phyloP scores from a whole-genome alignment of 2,113 vertebrate genomes.

The Equus przewalskii region DNA sequence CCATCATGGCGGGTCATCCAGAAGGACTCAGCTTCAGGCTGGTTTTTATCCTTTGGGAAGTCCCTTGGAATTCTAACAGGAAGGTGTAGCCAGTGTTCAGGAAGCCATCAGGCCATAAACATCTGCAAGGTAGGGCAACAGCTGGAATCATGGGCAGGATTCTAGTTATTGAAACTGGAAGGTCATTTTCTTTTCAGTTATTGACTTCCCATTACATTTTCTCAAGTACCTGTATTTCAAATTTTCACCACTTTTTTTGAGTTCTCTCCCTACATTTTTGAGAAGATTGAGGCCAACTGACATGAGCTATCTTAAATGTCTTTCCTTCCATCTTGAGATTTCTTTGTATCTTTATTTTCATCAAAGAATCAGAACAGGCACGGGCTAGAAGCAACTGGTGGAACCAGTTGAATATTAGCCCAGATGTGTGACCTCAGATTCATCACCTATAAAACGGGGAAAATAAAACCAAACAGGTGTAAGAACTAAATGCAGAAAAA shows the following conservation, averaged over 20 bases:
- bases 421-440: neutral
- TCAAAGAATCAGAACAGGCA: neutral
- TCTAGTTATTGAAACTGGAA: neutral
- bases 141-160: neutral
- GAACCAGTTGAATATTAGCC: neutral
- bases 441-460: neutral
- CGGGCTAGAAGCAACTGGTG: neutral
- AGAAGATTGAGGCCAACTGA: neutral
- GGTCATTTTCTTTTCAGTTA: constrained; percentile 13
- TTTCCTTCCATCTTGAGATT: neutral
- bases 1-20: neutral
- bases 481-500: constrained; percentile 26
- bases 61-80: neutral
- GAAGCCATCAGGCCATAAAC: neutral
- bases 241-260: neutral
- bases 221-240: neutral
- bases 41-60: neutral
- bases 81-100: neutral
- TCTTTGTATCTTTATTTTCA: neutral
- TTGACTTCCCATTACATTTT: neutral
- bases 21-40: neutral
- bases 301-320: neutral
- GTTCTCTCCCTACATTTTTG: neutral
- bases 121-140: neutral
- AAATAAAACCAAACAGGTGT: constrained; percentile 53